Percentiles rank a stretch among this genome's conserved stretches.
These are phyloP conservation scores for Sebastes hubbsi DNA, from an alignment of 2,797 vertebrate genomes.

Conservation along the genomic window DNA sequence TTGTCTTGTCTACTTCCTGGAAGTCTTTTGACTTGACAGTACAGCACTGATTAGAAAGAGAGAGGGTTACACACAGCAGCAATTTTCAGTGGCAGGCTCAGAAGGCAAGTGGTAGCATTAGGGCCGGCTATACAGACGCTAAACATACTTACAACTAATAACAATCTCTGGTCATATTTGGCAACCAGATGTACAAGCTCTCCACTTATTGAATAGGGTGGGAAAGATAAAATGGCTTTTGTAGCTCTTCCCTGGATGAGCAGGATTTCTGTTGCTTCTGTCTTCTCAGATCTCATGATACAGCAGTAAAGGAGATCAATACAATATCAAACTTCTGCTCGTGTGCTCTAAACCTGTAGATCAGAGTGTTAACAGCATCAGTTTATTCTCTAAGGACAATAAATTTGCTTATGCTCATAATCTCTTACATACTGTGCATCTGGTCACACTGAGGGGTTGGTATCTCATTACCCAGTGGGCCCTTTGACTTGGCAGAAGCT, in stretches of 20 bases:
- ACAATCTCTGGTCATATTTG: background rate
- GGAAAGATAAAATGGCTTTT: background rate
- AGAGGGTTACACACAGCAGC: background rate
- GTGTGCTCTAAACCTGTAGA: slow-evolving; percentile 12
- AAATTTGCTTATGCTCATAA: background rate
- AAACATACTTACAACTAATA: background rate
- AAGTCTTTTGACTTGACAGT: background rate
- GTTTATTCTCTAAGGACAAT: background rate
- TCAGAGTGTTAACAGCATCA: background rate
- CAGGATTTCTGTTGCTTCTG: background rate
- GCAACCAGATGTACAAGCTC: background rate
- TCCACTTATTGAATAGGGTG: background rate
- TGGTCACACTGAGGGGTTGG: background rate
- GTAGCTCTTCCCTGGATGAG: background rate
- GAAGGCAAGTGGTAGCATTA: background rate
- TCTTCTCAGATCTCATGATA: background rate
- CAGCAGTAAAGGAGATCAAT: background rate
- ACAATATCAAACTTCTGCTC: background rate
- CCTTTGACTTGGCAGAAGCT: slow-evolving; percentile 46
- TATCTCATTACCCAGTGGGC: slow-evolving; percentile 43
- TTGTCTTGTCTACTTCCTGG: background rate
- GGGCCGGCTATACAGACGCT: no score
- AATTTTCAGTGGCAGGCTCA: background rate
- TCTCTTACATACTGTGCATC: background rate
- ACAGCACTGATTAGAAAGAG: background rate